These are phyloP conservation scores for Butastur rufipennis DNA, from an alignment of 2,113 vertebrate genomes.

Conservation along the genomic window DNA sequence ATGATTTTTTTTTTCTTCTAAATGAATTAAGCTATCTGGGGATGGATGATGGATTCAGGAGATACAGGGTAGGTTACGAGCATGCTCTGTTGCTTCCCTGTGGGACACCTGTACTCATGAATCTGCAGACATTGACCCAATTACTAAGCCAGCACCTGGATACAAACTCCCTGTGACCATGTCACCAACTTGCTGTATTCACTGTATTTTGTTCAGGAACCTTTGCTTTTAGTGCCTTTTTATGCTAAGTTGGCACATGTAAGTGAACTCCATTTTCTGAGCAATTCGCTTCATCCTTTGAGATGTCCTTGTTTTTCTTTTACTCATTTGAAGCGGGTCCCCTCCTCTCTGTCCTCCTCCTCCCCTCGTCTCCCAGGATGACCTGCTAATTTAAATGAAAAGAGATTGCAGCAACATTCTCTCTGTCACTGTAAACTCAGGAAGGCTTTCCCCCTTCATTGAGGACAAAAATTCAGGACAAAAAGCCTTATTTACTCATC, in stretches of 20 bases:
- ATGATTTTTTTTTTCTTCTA: slow-evolving; percentile 7
- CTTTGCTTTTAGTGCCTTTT: slow-evolving; percentile 23
- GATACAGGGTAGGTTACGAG: slow-evolving; percentile 12
- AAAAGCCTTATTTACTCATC: slow-evolving; percentile 33
- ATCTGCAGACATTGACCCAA: slow-evolving; percentile 64
- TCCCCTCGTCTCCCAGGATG: neutral
- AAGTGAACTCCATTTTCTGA: slow-evolving; percentile 52
- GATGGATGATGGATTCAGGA: slow-evolving; percentile 62
- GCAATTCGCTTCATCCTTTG: slow-evolving; percentile 23
- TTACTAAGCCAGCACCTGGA: slow-evolving; percentile 64
- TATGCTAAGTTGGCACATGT: slow-evolving; percentile 36
- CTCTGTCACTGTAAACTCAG: slow-evolving; percentile 24
- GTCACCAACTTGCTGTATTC: slow-evolving; percentile 5
- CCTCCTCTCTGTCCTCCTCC: slow-evolving; percentile 16
- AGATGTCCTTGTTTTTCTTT: slow-evolving; percentile 53
- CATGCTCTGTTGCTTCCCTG: slow-evolving; percentile 55
- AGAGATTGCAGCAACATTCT: slow-evolving; percentile 30
- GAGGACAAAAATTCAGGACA: slow-evolving; percentile 24
- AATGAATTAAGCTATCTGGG: slow-evolving; percentile 65
- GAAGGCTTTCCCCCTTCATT: neutral
- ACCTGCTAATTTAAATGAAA: slow-evolving; percentile 60
- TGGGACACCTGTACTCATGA: slow-evolving; percentile 47
- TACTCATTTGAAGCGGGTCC: slow-evolving; percentile 41
- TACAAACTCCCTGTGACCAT: slow-evolving; percentile 25
- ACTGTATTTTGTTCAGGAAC: slow-evolving; percentile 31